Evolutionary conservation across 2,888 invertebrate species (phyloP), one percentile per base, ranked within the genome.

Genomic region (Pristionchus arcanus): DNA sequence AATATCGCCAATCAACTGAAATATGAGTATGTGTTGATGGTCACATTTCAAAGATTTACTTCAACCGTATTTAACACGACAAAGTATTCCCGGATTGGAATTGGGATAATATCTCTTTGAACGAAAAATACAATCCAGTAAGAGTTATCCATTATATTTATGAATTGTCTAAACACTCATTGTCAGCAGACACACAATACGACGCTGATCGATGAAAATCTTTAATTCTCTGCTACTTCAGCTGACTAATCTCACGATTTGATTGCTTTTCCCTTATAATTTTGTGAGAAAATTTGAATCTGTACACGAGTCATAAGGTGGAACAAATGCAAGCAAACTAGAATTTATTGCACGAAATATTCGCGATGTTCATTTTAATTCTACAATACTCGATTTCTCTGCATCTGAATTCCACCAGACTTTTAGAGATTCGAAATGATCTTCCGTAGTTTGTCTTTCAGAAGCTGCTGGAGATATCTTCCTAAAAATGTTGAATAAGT

Each of bases 81-180:
- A 37, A 77, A 42, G 15, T 42, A 7, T 13, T 1, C 77, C 25
- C 42, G 37, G 4, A 77, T 34, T 25, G 77, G 42, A 4, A 21
- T 19, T 7, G 77, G 77, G 4, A 77, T 21, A 25, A 21, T 42
- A 42, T 77, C 77, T 11, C 42, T 2, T 42, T 42, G 21, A 42
- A 77, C 77, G 77, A 77, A 77, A 25, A 77, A 77, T 31, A 77
- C 42, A 19, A 77, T 77, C 77, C 77, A 77, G 15, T 77, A n/a
- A 16, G 77, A 77, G 9, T 49, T 37, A 25, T 77, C 49, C 77
- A 42, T 77, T 31, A 68, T 68, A 59, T 7, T 59, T 59, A 59
- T 13, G n/a, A 19, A 59, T 59, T 21, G 15, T 9, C 42, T 49
- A 59, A 59, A 59, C 59, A 59, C 19, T 19, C 21, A 59, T 16